phyloP scores from a whole-genome alignment of 2,888 invertebrate species.

The Morinoia aosen region DNA sequence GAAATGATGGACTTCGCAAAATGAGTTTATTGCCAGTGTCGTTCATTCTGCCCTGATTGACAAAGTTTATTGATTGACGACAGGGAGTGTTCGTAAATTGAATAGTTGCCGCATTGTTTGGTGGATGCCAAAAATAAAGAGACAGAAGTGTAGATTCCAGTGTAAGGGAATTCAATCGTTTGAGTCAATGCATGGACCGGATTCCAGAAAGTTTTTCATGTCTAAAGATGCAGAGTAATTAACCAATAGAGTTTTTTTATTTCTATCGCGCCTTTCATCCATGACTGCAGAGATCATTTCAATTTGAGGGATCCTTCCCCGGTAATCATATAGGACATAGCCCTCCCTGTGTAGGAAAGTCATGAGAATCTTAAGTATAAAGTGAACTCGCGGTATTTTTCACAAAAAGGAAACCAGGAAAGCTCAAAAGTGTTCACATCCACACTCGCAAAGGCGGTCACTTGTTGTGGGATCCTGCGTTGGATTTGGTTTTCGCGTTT shows the following conservation, averaged over 20 bases:
- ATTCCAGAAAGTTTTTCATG: background rate
- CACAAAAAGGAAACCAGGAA: too few relatives aligned
- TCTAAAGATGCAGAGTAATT: background rate
- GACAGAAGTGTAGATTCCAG: background rate
- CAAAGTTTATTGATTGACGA: conserved; percentile 43
- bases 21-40: conserved; percentile 52
- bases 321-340: background rate
- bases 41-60: conserved; percentile 49
- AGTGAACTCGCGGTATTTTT: too few relatives aligned
- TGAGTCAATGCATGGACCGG: background rate
- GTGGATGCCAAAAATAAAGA: background rate
- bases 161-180: background rate
- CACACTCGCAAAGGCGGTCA: too few relatives aligned
- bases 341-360: too few relatives aligned
- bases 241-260: background rate
- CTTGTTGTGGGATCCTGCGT: too few relatives aligned
- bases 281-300: background rate
- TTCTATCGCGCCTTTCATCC: background rate
- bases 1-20: conserved; percentile 49
- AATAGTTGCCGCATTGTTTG: conserved; percentile 41
- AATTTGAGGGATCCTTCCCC: background rate
- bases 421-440: too few relatives aligned
- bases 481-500: too few relatives aligned
- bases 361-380: too few relatives aligned
- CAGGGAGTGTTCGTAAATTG: conserved; percentile 39